Evolutionary conservation across 92 coral and sea anemone genomes (phyloP).

Genomic region (Parazoanthus atlanticus): DNA sequence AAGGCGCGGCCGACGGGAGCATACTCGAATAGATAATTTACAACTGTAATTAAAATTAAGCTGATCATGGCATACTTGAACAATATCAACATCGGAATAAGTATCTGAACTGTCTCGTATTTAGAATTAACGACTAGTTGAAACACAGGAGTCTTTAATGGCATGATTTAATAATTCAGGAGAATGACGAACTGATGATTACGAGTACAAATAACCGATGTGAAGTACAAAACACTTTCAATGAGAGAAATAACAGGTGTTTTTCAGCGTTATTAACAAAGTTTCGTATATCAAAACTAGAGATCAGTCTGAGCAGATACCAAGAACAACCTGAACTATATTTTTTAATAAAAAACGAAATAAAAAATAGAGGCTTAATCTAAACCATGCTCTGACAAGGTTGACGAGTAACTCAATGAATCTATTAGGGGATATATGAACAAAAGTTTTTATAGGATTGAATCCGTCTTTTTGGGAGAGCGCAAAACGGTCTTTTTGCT

Average conservation of each 20-base stretch:
- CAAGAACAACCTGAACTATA: neutral
- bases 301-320: neutral
- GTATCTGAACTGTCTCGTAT: neutral
- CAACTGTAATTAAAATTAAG: too few relatives aligned
- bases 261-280: neutral
- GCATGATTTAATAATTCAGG: neutral
- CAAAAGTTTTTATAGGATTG: neutral
- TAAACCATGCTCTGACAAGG: neutral
- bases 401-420: neutral
- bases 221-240: too few relatives aligned
- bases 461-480: neutral
- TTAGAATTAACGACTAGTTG: neutral
- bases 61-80: too few relatives aligned
- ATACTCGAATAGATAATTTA: too few relatives aligned
- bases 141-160: neutral
- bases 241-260: too few relatives aligned
- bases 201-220: neutral
- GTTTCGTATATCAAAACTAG: neutral
- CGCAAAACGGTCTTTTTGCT: too few relatives aligned
- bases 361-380: neutral
- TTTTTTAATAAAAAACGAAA: neutral
- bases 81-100: too few relatives aligned
- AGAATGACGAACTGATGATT: neutral
- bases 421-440: neutral
- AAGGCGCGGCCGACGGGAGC: too few relatives aligned